A percentile compares a stretch with the other conserved stretches of the same genome.
phyloP scores from a whole-genome alignment of 2,113 vertebrate genomes.

The Fulica atra region DNA sequence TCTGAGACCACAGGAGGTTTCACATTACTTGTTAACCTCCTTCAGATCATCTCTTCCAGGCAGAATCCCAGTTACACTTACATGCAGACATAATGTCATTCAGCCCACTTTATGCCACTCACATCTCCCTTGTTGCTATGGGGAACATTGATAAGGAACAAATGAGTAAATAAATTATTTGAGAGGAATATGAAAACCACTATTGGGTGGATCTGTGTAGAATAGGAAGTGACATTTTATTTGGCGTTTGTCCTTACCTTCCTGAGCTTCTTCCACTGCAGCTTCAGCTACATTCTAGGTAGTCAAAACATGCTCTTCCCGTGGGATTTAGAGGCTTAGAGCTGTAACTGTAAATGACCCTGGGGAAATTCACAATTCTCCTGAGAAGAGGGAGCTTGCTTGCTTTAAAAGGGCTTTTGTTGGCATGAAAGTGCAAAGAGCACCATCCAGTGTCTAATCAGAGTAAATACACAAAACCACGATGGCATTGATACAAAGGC shows the following conservation, averaged over 20 bases:
- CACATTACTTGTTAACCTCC: neutral
- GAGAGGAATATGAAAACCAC: neutral
- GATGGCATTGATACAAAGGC: neutral
- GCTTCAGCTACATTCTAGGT: neutral
- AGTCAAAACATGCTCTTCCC: conserved; percentile 25
- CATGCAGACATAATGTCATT: conserved; percentile 18
- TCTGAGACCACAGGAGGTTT: conserved; percentile 23
- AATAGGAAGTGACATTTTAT: neutral
- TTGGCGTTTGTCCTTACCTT: conserved; percentile 8
- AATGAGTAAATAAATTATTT: conserved; percentile 47
- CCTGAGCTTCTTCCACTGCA: neutral
- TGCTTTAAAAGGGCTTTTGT: neutral
- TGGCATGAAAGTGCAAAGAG: neutral
- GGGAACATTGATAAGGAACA: conserved; percentile 30
- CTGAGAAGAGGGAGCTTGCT: neutral
- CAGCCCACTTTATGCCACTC: conserved; percentile 34
- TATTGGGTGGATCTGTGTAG: neutral
- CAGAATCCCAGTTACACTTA: neutral
- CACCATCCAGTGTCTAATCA: conserved; percentile 51
- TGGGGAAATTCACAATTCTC: neutral
- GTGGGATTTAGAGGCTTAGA: neutral
- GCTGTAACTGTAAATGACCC: neutral
- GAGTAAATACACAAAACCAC: neutral
- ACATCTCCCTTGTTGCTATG: conserved; percentile 48
- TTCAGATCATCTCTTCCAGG: neutral